Evolutionary conservation across 2,113 vertebrate species (phyloP).

Genomic region (Melanocharis versteri): DNA sequence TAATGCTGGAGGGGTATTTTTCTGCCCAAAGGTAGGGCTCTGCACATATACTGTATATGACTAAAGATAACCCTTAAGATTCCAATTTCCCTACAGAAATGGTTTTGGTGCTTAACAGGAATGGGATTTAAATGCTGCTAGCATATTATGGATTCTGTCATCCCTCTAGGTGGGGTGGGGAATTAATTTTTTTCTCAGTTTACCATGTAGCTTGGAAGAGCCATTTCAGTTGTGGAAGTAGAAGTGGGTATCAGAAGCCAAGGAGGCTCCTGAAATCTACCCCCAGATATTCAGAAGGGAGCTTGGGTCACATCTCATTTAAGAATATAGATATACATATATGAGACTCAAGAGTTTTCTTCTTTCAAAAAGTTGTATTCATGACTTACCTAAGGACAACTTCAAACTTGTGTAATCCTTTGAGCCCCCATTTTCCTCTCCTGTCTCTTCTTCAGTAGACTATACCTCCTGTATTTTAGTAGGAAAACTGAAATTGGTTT

Average conservation of each 20-base stretch:
- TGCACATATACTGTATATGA: conserved; percentile 52
- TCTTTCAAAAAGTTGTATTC: conserved; percentile 20
- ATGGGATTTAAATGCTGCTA: conserved; percentile 70
- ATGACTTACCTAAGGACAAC: neutral
- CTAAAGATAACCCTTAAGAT: conserved; percentile 51
- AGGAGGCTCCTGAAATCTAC: conserved; percentile 21
- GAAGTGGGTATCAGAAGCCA: conserved; percentile 31
- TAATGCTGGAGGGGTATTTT: conserved; percentile 41
- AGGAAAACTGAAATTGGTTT: conserved; percentile 23
- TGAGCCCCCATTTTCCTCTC: neutral
- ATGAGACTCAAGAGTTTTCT: conserved; percentile 5
- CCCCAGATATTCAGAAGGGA: neutral
- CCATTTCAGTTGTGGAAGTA: conserved; percentile 42
- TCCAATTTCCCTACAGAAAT: conserved; percentile 53
- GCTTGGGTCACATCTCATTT: conserved; percentile 11
- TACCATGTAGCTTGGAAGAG: conserved; percentile 59
- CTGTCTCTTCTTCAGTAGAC: conserved; percentile 31
- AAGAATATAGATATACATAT: neutral
- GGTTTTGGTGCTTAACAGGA: conserved; percentile 65
- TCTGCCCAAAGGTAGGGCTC: conserved; percentile 40
- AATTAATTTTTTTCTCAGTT: conserved; percentile 55
- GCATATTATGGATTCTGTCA: conserved; percentile 28
- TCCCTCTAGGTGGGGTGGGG: conserved; percentile 27
- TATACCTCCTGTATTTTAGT: conserved; percentile 36
- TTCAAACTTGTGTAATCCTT: conserved; percentile 19